A percentile compares a stretch with the other conserved stretches of the same genome.
Evolutionary conservation across 2,113 vertebrate species (phyloP).

Genomic region (Aythya baeri): DNA sequence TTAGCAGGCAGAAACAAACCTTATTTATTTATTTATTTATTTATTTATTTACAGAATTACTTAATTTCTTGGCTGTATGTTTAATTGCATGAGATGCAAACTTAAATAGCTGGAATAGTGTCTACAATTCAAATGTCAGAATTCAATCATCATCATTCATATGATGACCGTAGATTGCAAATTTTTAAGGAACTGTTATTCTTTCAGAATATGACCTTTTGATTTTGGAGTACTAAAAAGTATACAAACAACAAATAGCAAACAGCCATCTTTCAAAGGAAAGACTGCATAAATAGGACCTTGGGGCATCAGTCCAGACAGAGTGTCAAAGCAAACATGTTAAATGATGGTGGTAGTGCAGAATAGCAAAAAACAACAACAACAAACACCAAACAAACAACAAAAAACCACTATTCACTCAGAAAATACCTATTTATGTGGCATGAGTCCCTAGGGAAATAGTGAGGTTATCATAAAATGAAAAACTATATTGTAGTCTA

Average conservation of each 20-base stretch:
- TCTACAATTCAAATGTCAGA: not conserved
- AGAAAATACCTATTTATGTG: not conserved
- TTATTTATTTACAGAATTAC: not conserved
- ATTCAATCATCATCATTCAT: not conserved
- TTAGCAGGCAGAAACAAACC: not conserved
- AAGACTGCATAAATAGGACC: not conserved
- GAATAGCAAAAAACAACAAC: not conserved
- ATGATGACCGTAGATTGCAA: accelerated
- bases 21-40: not conserved
- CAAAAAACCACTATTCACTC: not conserved
- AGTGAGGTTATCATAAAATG: not conserved
- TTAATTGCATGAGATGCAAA: not conserved
- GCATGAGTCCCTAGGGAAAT: not conserved
- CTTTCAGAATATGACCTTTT: not conserved
- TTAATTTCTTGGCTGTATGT: not conserved
- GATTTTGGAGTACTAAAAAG: not conserved
- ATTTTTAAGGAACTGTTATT: not conserved
- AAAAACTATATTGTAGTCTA: not conserved
- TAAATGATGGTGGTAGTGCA: not conserved
- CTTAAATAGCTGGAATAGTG: not conserved
- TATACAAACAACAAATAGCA: not conserved
- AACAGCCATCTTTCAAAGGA: not conserved
- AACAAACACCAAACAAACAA: too few species aligned
- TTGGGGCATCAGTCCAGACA: not conserved
- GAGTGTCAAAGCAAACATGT: not conserved